Percentiles rank a stretch among this genome's conserved stretches.
Evolutionary conservation across 2,113 vertebrate genomes (phyloP).

Genomic region (Syrmaticus mikado): DNA sequence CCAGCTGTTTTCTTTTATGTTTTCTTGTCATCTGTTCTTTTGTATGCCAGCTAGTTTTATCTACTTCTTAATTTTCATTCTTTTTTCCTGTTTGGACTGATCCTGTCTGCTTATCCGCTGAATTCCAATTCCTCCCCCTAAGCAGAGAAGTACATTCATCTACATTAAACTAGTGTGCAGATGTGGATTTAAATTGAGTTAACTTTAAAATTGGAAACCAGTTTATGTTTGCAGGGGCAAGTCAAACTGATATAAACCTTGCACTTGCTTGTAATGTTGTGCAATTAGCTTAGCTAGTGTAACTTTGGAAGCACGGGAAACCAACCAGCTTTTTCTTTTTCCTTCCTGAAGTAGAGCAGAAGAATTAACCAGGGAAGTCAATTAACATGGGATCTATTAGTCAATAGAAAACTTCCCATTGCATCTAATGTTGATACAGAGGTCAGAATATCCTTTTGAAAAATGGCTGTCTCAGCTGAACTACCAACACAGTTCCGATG

Average conservation of each 20-base stretch:
- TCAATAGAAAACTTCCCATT: background rate
- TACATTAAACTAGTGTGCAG: background rate
- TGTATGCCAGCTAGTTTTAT: background rate
- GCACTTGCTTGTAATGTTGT: background rate
- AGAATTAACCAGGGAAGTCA: background rate
- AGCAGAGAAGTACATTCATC: background rate
- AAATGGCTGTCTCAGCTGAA: background rate
- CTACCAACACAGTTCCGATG: background rate
- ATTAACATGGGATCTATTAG: background rate
- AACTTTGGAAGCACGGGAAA: background rate
- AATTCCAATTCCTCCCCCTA: background rate
- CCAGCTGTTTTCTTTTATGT: background rate
- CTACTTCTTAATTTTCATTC: background rate
- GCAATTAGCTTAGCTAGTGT: background rate
- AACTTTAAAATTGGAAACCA: background rate
- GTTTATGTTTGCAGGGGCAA: background rate
- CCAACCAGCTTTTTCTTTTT: background rate
- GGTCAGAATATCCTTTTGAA: background rate
- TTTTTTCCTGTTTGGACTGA: background rate
- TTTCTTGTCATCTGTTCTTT: background rate
- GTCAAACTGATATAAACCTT: background rate
- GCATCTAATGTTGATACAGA: background rate
- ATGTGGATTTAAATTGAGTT: background rate
- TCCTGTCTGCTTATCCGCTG: background rate
- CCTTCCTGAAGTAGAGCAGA: background rate